A percentile compares a stretch with the other conserved stretches of the same genome.
phyloP scores from a whole-genome alignment of 2,113 vertebrate species.

The Tonatia bakeri region DNA sequence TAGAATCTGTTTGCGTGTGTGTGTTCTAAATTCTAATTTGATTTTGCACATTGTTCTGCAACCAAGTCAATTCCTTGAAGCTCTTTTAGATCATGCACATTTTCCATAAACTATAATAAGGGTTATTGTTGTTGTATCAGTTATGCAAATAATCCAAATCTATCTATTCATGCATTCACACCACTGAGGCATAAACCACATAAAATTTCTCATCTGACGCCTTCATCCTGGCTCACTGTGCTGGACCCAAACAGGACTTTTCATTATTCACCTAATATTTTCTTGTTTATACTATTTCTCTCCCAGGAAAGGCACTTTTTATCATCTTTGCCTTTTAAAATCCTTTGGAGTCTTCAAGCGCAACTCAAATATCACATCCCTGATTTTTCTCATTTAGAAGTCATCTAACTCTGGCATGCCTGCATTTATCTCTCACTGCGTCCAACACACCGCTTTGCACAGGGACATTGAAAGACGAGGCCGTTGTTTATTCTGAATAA shows the following conservation, averaged over 20 bases:
- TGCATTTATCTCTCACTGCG: background rate
- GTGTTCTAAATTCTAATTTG: conserved; percentile 61
- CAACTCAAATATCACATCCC: background rate
- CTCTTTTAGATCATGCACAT: conserved; percentile 34
- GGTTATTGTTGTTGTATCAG: conserved; percentile 45
- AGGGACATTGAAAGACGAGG: background rate
- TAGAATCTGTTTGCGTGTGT: conserved; percentile 47
- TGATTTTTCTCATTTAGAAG: background rate
- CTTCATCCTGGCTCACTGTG: background rate
- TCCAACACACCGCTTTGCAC: background rate
- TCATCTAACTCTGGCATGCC: background rate
- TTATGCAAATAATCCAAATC: conserved; percentile 55
- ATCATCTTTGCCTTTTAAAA: background rate
- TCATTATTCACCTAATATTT: conserved; percentile 22
- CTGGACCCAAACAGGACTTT: background rate
- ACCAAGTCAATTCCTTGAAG: conserved; percentile 58
- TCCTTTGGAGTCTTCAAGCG: background rate
- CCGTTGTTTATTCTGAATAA: background rate
- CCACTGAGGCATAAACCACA: conserved; percentile 29
- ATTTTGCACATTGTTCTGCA: conserved; percentile 64
- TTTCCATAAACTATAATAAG: conserved; percentile 52
- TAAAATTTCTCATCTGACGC: conserved; percentile 10
- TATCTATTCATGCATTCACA: conserved; percentile 1
- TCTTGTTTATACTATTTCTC: background rate
- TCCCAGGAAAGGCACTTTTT: background rate